Conservation (phyloP, 2,797 vertebrate species). For the Myotis findleyi region DNA sequence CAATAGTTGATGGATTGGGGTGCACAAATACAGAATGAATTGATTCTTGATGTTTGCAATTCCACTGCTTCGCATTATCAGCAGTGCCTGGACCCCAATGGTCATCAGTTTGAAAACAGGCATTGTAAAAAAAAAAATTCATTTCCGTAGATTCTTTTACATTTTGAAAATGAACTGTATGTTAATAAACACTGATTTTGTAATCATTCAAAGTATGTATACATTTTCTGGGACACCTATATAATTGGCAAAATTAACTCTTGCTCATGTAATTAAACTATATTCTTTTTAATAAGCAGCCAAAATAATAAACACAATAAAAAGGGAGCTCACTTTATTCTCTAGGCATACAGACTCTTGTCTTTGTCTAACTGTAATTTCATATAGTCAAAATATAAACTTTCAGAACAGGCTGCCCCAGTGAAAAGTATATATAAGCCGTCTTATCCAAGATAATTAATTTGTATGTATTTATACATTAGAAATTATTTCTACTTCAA, state of each 20-base stretch:
- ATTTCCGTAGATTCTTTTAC: too few species aligned
- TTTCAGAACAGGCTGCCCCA: background rate
- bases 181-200: too few species aligned
- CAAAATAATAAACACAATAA: background rate
- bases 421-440: conserved; percentile 2
- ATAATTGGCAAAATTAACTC: background rate
- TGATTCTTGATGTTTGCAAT: too few species aligned
- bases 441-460: conserved; percentile 30
- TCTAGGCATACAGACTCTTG: background rate
- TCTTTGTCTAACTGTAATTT: conserved; percentile 16
- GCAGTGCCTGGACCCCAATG: too few species aligned
- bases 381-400: background rate
- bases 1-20: too few species aligned
- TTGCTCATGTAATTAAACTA: background rate
- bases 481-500: conserved; percentile 38
- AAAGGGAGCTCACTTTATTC: conserved; percentile 38
- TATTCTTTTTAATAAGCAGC: background rate
- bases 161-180: too few species aligned
- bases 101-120: too few species aligned
- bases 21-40: too few species aligned
- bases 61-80: too few species aligned
- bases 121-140: too few species aligned
- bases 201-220: too few species aligned
- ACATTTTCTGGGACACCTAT: too few species aligned
- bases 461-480: background rate